Percentiles rank a stretch among this genome's conserved stretches.
Conservation (phyloP, 1,140 invertebrate genomes). For the Metaphire vulgaris region DNA sequence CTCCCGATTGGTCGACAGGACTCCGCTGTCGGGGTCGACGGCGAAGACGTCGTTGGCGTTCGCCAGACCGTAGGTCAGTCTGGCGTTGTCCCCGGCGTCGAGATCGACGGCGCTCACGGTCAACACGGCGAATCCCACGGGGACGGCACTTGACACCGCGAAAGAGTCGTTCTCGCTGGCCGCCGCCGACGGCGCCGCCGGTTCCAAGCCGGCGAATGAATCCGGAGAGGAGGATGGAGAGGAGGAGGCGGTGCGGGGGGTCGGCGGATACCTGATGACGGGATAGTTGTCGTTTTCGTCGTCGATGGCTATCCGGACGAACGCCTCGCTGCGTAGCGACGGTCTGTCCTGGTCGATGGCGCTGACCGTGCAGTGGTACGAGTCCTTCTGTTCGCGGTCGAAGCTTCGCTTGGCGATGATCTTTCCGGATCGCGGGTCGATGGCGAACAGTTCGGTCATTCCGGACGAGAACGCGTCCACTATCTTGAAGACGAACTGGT, state of each 20-base stretch:
- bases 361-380: conserved; percentile 1
- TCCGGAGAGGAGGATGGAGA: neutral
- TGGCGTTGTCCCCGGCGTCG: conserved; percentile 13
- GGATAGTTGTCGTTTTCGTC: conserved; percentile 20
- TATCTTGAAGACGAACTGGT: conserved; percentile 12
- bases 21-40: conserved; percentile 8
- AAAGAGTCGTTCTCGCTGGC: neutral
- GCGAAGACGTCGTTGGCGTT: neutral
- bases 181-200: neutral
- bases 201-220: neutral
- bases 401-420: conserved; percentile 8
- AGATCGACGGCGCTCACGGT: conserved; percentile 3
- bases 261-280: neutral
- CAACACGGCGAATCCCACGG: conserved; percentile 1
- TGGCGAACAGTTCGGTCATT: neutral
- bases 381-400: conserved; percentile 11
- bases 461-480: conserved; percentile 1
- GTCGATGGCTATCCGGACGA: neutral
- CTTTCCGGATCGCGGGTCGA: conserved; percentile 4
- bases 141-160: neutral
- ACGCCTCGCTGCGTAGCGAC: neutral
- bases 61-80: conserved; percentile 1
- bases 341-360: conserved; percentile 10
- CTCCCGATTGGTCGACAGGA: neutral
- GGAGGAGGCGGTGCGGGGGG: conserved; percentile 5